Evolutionary conservation across 2,888 invertebrate genomes (phyloP).

Genomic region (Euplexia lucipara): DNA sequence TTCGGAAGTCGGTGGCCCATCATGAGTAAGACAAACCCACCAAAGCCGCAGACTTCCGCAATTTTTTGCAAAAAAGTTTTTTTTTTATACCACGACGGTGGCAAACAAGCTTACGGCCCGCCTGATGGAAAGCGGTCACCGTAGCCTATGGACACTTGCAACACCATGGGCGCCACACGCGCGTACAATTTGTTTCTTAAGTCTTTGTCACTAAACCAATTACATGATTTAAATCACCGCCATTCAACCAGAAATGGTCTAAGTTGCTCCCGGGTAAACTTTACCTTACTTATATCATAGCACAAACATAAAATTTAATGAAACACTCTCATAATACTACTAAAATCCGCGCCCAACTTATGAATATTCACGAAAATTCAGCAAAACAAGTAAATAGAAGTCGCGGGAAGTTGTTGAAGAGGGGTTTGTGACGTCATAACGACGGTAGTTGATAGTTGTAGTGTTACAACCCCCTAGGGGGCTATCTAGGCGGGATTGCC

Average conservation of each 20-base stretch:
- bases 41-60: too few species aligned
- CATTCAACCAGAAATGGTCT: not conserved
- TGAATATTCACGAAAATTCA: slow-evolving; percentile 51
- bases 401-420: slow-evolving; percentile 42
- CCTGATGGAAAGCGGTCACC: too few species aligned
- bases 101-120: too few species aligned
- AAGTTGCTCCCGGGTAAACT: slow-evolving; percentile 11
- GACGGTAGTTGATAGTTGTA: slow-evolving; percentile 65
- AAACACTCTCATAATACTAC: slow-evolving; percentile 26
- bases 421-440: slow-evolving; percentile 64
- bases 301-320: slow-evolving; percentile 34
- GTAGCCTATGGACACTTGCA: too few species aligned
- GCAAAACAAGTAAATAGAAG: slow-evolving; percentile 51
- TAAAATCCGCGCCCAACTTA: slow-evolving; percentile 33
- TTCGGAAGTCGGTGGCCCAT: too few species aligned
- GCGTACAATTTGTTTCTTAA: too few species aligned
- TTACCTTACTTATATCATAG: slow-evolving; percentile 26
- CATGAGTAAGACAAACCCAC: too few species aligned
- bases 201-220: too few species aligned
- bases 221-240: too few species aligned
- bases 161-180: too few species aligned
- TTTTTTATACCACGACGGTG: too few species aligned
- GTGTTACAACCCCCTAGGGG: slow-evolving; percentile 60
- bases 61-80: too few species aligned
- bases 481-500: slow-evolving; percentile 56